Base-by-base conservation (phyloP, 2,888 invertebrate species). In the Liopterus haemorrhoidalis region DNA sequence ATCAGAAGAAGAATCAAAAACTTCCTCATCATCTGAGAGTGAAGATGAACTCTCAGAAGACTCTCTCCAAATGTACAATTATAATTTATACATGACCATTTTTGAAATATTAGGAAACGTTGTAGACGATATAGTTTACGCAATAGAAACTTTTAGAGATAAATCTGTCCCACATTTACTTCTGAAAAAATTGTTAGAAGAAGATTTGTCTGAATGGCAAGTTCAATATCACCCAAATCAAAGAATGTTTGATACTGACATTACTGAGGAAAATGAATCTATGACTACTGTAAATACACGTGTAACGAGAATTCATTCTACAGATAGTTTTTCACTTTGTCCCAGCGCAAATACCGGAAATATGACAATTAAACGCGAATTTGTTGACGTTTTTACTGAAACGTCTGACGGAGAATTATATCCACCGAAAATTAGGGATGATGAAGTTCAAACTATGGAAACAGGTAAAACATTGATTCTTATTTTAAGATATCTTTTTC, bases 371-470 rank as follows among this genome's bases (percentile, higher is more conserved):
- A 25, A 37, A 16, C 16, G 25, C 5, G 37, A 37, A 37, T 5
- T 37, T 11, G 39, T 39, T 12, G 39, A 39, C 30, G 39, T 30
- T 28, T 20, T 20, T 12, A 39, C 39, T 19, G 39, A 30, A 41
- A 41, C 41, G n/a, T 22, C 22, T 16, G 5, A 24, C 15, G 31
- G 12, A 5, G 32, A 31, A 22, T 19, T 50, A 41, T 30, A 27
- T 35, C 16, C 69, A 68, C 49, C 68, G 64, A 50, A 72, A 72
- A 14, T 72, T 69, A 53, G 71, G 70, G 52, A 64, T 64, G 9
- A 72, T 71, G 54, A 68, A 66, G 22, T 62, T 61, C 3, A 70
- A 71, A 50, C 64, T n/a, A n/a, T n/a, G 60, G 41, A 65, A 66
- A 46, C 70, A 15, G 41, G 41, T 41, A 39, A 6, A 39, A 11